Base-by-base conservation (phyloP, 2,113 vertebrate genomes). In the Prunella fulvescens region DNA sequence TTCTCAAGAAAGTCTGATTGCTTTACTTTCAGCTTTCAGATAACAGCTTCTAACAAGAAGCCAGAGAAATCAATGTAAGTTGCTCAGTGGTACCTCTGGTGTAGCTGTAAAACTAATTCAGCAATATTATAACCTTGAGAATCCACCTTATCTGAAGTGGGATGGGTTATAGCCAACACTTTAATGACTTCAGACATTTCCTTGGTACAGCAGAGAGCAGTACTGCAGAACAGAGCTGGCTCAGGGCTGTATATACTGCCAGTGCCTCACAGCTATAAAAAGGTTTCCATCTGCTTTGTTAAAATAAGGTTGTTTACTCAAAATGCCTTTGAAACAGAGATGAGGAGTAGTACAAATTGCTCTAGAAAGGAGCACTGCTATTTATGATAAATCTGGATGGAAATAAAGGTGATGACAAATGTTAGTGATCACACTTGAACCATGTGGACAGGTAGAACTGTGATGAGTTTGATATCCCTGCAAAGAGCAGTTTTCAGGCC, bases 251-350 rank as follows among this genome's bases (percentile, higher is more conserved):
- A 37, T 20, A 33, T 33, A 58, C 69, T 93, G 91, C 86, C 88
- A 76, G 54, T 79, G 77, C 69, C 73, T 95, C 26, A 65, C 69
- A 81, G 70, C 92, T 97, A 97, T 94, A 96, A 95, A 97, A 97
- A 95, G 91, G 56, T 87, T 97, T 92, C 96, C 95, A 95, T 97
- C 96, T 97, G 94, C 86, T 91, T 93, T 87, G 84, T 93, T 97
- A 92, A 95, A 97, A 93, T 93, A 93, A 92, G 78, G 77, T 91
- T 97, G 93, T 95, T 96, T 95, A 95, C 70, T 89, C n/a, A 19
- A 87, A 93, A 84, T 65, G 81, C 42, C 57, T 96, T 79, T 94
- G 80, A 90, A 96, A 64, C 29, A 83, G 67, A 88, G 64, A 90
- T 7, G 26, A 85, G 44, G 25, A 96, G 44, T 78, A 91, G 72